Conservation (phyloP, 2,888 invertebrate species). For the Drosophila nr. medialis region DNA sequence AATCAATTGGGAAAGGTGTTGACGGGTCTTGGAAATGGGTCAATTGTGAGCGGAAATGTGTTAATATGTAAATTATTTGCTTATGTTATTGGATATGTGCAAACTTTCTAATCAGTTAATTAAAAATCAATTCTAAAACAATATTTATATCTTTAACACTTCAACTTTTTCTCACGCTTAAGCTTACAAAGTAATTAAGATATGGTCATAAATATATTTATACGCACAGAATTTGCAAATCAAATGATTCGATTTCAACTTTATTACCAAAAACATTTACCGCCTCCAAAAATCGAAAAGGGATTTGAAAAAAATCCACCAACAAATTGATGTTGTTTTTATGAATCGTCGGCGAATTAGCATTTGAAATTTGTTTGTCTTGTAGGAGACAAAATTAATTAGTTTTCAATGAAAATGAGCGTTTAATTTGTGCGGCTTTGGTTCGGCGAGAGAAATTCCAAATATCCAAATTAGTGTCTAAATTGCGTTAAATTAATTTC, state of each 20-base stretch:
- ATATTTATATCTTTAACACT: not conserved
- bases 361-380: slow-evolving; percentile 40
- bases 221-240: slow-evolving; percentile 57
- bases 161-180: slow-evolving; percentile 33
- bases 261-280: slow-evolving; percentile 33
- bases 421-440: slow-evolving; percentile 54
- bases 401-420: slow-evolving; percentile 66
- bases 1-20: slow-evolving; percentile 12
- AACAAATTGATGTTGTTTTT: slow-evolving; percentile 16
- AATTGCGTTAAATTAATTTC: slow-evolving; percentile 74
- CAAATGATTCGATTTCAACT: slow-evolving; percentile 50
- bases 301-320: not conserved
- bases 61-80: not conserved
- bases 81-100: not conserved
- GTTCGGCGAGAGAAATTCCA: slow-evolving; percentile 53
- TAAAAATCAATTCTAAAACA: not conserved
- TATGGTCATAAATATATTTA: slow-evolving; percentile 26
- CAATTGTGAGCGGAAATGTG: slow-evolving; percentile 9
- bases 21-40: slow-evolving; percentile 13
- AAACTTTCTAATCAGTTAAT: not conserved
- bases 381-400: slow-evolving; percentile 52
- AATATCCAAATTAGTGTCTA: slow-evolving; percentile 50
- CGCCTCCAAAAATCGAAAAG: not conserved
- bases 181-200: slow-evolving; percentile 41
- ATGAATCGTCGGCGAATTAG: slow-evolving; percentile 38